These are phyloP conservation scores for Apoda limacodes DNA, from an alignment of 2,888 invertebrate species.

Conservation along the genomic window DNA sequence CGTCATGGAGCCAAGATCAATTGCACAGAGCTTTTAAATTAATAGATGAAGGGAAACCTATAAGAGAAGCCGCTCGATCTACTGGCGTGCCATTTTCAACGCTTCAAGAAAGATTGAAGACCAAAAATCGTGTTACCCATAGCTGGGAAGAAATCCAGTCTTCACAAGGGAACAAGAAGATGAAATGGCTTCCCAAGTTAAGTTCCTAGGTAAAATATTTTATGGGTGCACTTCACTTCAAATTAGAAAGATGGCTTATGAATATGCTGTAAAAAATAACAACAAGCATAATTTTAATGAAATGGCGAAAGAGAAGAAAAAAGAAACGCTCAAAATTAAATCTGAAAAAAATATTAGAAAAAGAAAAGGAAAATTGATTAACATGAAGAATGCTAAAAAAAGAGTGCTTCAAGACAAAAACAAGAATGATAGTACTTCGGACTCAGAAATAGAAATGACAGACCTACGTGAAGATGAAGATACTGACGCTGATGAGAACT, in stretches of 20 bases:
- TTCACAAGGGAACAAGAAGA: constrained; percentile 9
- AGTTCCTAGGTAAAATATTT: constrained; percentile 11
- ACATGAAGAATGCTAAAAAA: no score
- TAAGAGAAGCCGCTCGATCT: constrained; percentile 10
- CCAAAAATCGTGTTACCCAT: constrained; percentile 7
- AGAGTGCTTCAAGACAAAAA: no score
- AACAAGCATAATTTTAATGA: not conserved
- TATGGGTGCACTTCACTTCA: constrained; percentile 13
- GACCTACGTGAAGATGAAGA: no score
- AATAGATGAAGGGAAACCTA: constrained; percentile 6
- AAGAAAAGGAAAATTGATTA: no score
- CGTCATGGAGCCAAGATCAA: constrained; percentile 10
- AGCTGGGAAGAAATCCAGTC: constrained; percentile 14
- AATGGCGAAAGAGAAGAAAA: no score
- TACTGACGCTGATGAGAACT: no score
- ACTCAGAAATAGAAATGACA: no score
- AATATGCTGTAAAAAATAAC: constrained; percentile 6
- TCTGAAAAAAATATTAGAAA: no score
- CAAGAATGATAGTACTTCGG: no score
- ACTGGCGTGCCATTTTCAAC: constrained; percentile 12
- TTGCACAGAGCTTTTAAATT: constrained; percentile 9
- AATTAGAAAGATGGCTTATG: constrained; percentile 11
- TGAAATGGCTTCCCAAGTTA: constrained; percentile 8
- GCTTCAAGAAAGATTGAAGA: constrained; percentile 12
- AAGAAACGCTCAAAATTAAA: no score